Conservation (phyloP, 2,113 vertebrate genomes). For the Neopipo cinnamomea region DNA sequence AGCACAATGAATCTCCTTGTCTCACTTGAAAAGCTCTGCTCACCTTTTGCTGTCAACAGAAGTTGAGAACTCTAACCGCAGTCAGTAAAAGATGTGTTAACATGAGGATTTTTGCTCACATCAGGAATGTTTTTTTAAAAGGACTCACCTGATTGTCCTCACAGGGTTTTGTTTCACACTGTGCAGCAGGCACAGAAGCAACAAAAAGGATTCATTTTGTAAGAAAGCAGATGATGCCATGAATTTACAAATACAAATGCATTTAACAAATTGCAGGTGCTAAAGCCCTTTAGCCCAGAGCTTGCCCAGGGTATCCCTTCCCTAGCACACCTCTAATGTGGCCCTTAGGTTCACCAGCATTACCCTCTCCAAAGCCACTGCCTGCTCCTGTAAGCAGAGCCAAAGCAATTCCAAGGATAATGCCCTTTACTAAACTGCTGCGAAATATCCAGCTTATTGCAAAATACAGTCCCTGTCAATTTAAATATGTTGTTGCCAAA, state of each 20-base stretch:
- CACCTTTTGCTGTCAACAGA: not conserved
- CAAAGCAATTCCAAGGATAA: not conserved
- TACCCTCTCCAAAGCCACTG: not conserved
- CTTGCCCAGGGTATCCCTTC: not conserved
- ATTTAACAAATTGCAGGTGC: not conserved
- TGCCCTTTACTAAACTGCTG: not conserved
- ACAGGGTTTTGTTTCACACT: not conserved
- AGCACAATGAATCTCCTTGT: not conserved
- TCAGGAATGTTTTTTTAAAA: not conserved
- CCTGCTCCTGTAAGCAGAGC: not conserved
- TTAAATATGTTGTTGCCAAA: not conserved
- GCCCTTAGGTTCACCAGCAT: not conserved
- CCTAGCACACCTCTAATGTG: fast-evolving
- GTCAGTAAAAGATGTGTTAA: not conserved
- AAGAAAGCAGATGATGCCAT: not conserved
- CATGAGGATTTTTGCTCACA: not conserved
- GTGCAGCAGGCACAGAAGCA: not conserved
- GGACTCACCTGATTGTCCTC: not conserved
- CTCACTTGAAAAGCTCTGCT: not conserved
- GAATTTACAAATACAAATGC: not conserved
- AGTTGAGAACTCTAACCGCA: not conserved
- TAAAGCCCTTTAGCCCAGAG: not conserved
- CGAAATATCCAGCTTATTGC: not conserved
- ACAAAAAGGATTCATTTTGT: not conserved
- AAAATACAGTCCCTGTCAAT: not conserved